A percentile compares a stretch with the other conserved stretches of the same genome.
phyloP scores from a whole-genome alignment of 1,140 invertebrate species.

The Trachelipus rathkii region DNA sequence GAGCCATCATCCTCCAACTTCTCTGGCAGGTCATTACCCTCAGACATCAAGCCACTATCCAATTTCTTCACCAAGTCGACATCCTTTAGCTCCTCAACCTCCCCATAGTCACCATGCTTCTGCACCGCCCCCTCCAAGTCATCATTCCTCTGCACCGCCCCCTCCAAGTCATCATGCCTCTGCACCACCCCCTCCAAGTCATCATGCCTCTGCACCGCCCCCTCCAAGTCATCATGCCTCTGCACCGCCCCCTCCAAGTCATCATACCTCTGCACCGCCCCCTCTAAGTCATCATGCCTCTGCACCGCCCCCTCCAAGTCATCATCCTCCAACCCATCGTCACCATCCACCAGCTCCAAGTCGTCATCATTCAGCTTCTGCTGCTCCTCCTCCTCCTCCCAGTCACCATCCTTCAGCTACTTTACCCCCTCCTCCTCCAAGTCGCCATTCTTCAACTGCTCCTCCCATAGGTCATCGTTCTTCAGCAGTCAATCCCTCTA shows the following conservation, averaged over 20 bases:
- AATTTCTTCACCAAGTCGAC: constrained; percentile 7
- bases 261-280: neutral
- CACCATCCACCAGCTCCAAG: neutral
- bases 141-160: too few species aligned
- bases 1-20: too few species aligned
- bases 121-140: too few species aligned
- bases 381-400: constrained; percentile 31
- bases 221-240: constrained; percentile 25
- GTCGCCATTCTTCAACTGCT: neutral
- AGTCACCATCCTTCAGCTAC: constrained; percentile 17
- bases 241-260: neutral
- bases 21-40: neutral
- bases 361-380: constrained; percentile 2
- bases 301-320: constrained; percentile 16
- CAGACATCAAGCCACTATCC: neutral
- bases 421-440: neutral
- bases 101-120: constrained; percentile 21
- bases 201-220: constrained; percentile 21
- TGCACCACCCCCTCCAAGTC: neutral
- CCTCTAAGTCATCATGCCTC: neutral
- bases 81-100: constrained; percentile 28
- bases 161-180: neutral
- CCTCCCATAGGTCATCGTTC: neutral
- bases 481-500: neutral
- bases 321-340: neutral